Base-by-base conservation (phyloP, 2,113 vertebrate species). In the Oncorhynchus clarkii region DNA sequence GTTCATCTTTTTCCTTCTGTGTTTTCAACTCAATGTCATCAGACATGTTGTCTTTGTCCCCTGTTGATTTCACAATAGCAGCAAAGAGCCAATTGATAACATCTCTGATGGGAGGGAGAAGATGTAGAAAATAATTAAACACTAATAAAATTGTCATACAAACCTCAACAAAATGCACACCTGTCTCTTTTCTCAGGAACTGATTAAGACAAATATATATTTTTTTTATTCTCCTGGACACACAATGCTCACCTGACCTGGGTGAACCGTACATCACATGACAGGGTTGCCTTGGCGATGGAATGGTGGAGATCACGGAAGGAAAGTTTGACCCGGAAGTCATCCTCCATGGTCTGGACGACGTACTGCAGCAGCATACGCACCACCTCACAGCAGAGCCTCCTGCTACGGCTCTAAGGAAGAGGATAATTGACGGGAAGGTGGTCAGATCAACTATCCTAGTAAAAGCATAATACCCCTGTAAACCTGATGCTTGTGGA, bases 301-400 rank as follows among this genome's bases (percentile, higher is more conserved):
- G 96, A 95, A 0, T 90, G 91, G 34, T 93, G 91, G 60, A 95
- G 90, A 66, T 82, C 29, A 27, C 90, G 91, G 14, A 71, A 65
- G 49, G 87, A 88, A 72, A 93, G 74, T 54, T 85, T 93, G 54
- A 89, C 85, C 67, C 94, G 92, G 81, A 97, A 97, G 78, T 99
- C 96, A 0, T 99, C 98, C 76, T 98, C 95, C 75, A 99, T 87
- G 20, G 96, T 98, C 87, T 96, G 96, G 0, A 97, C 89, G 4
- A 95, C 89, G 0, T 99, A 99, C 65, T 97, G 96, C 80, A 99
- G 86, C 69, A 98, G 90, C 73, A 98, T 92, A 54, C 93, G 82
- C n/a, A 89, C 78, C 3, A 94, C 90, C 0, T 93, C 92, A 60
- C 71, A 75, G 1, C 39, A 71, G 57, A 73, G 78, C 68, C 34